A percentile compares a stretch with the other conserved stretches of the same genome.
Conservation (phyloP, 1,140 invertebrate genomes). For the Frieseomelitta varia region DNA sequence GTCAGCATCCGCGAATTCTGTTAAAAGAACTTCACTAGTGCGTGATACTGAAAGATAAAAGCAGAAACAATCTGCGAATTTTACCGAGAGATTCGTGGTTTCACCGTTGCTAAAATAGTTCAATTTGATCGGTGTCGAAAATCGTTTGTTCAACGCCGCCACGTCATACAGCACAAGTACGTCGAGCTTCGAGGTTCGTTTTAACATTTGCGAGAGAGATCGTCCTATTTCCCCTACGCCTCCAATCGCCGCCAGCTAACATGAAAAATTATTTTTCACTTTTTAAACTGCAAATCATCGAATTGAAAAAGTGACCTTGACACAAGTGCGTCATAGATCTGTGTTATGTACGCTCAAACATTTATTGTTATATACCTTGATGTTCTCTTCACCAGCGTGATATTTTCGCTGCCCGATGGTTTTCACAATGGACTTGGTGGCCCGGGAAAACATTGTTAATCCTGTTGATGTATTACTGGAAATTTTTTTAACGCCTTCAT, state of each 20-base stretch:
- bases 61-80: not conserved
- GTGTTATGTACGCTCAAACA: not conserved
- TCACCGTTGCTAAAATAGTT: not conserved
- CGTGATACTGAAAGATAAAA: fast-evolving
- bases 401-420: slow-evolving; percentile 56
- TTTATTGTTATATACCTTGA: slow-evolving; percentile 57
- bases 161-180: slow-evolving; percentile 32
- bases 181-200: slow-evolving; percentile 25
- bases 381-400: slow-evolving; percentile 55
- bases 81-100: slow-evolving; percentile 9
- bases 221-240: slow-evolving; percentile 39
- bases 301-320: not conserved
- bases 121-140: not conserved
- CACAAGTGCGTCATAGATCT: no score
- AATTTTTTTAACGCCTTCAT: slow-evolving; percentile 66
- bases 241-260: slow-evolving; percentile 34
- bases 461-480: slow-evolving; percentile 57
- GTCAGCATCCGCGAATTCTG: slow-evolving; percentile 27
- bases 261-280: not conserved
- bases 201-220: slow-evolving; percentile 36
- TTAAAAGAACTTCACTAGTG: not conserved
- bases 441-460: slow-evolving; percentile 72
- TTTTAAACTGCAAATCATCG: not conserved
- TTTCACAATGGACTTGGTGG: slow-evolving; percentile 70
- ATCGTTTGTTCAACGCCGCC: slow-evolving; percentile 24